These are phyloP conservation scores for Rostratula benghalensis DNA, from an alignment of 2,113 vertebrate species.

Conservation along the genomic window DNA sequence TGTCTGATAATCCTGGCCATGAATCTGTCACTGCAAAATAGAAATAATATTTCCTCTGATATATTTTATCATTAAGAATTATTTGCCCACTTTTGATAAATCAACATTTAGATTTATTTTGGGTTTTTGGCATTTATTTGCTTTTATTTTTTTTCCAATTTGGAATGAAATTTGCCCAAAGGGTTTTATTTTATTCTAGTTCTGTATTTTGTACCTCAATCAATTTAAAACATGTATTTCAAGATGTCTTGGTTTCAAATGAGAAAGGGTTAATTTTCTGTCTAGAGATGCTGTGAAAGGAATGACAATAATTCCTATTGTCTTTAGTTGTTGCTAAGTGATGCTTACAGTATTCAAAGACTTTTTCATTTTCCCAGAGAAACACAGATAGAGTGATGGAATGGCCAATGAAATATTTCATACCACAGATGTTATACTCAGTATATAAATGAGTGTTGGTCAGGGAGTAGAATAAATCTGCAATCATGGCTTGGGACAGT, in stretches of 20 bases:
- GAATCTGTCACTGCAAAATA: not conserved
- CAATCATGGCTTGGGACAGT: not conserved
- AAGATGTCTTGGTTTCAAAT: not conserved
- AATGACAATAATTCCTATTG: not conserved
- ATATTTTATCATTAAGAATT: not conserved
- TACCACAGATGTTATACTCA: not conserved
- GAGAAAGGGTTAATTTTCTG: not conserved
- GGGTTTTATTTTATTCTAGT: not conserved
- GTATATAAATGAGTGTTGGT: not conserved
- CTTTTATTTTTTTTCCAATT: not conserved
- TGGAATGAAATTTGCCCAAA: too few relatives aligned
- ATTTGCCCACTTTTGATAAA: not conserved
- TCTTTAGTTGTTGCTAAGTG: not conserved
- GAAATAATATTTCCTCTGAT: not conserved
- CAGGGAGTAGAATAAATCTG: not conserved
- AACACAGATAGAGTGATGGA: not conserved
- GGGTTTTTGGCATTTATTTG: too few relatives aligned
- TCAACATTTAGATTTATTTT: not conserved
- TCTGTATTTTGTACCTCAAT: not conserved
- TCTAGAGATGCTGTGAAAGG: not conserved
- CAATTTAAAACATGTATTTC: not conserved
- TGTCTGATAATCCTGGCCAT: not conserved
- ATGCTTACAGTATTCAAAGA: not conserved
- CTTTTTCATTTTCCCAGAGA: not conserved
- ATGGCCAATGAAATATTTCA: not conserved